phyloP scores from a whole-genome alignment of 2,113 vertebrate genomes.

The Panurus biarmicus region DNA sequence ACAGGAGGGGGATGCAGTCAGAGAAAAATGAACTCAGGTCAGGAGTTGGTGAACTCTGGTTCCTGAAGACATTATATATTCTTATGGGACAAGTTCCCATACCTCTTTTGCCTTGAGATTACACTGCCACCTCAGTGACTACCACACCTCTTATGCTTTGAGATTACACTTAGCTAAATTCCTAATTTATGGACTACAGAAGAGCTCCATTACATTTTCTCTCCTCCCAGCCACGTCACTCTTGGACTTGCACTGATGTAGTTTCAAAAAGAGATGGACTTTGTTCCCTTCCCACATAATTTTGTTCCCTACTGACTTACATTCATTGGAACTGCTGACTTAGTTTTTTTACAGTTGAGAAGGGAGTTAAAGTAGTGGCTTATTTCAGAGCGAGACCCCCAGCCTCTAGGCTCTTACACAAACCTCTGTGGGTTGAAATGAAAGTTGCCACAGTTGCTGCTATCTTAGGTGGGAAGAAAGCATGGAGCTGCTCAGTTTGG shows the following conservation, averaged over 20 bases:
- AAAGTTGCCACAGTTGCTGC: neutral
- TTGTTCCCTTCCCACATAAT: neutral
- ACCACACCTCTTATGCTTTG: neutral
- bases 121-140: neutral
- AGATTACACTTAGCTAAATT: neutral
- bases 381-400: neutral
- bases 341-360: neutral
- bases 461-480: neutral
- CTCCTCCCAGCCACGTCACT: neutral
- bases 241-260: neutral
- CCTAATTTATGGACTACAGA: neutral
- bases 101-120: neutral
- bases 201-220: neutral
- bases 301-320: neutral
- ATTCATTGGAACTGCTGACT: neutral
- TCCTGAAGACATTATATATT: neutral
- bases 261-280: neutral
- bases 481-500: neutral
- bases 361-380: neutral
- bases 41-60: neutral
- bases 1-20: neutral
- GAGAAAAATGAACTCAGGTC: neutral
- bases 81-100: neutral
- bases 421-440: neutral
- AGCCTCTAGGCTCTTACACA: neutral